Base-by-base conservation (phyloP, 2,888 invertebrate genomes). In the Temnothorax ravouxi region DNA sequence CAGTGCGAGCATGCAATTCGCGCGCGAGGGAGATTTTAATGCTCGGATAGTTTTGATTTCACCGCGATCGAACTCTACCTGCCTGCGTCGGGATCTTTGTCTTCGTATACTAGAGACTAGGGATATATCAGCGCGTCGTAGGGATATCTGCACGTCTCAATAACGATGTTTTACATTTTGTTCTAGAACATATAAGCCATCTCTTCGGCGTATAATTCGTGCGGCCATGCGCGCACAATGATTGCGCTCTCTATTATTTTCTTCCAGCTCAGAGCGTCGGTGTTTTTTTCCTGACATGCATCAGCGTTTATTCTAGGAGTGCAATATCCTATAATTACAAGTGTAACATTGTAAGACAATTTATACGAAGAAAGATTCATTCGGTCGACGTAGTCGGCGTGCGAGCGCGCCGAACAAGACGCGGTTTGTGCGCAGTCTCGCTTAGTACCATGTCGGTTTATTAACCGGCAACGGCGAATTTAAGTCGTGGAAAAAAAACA, bases 291-390 rank as follows among this genome's bases (percentile, higher is more conserved):
- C n/a, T 1, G 34, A 54, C 25, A 56, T 21, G n/a, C n/a, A 21
- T 38, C 47, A 21, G 69, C 47, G 25, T 25, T 47, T 34, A 18
- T 59, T 38, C 47, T 38, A 47, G 3, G 34, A 79, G 44, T 74
- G 74, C 74, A 74, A 79, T 81, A 79, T 81, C 52, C 62, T 41
- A 25, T 77, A 77, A 81, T 81, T 52, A 38, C 50, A n/a, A 47
- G 41, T 54, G 74, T 47, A 50, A 75, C 66, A 77, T 77, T 77
- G 54, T 77, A 76, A 54, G 61, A 77, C 56, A 13, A 66, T 79
- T 83, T 59, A 54, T 54, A 79, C 44, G 62, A 62, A 44, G 62
- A 61, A 79, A 80, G 34, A 67, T 56, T 50, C 72, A 13, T 44
- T 74, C 54, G 56, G 44, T 54, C 38, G 64, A 79, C 50, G 29